phyloP scores from a whole-genome alignment of 2,797 vertebrate genomes.

The Petrocephalus schoutedeni region DNA sequence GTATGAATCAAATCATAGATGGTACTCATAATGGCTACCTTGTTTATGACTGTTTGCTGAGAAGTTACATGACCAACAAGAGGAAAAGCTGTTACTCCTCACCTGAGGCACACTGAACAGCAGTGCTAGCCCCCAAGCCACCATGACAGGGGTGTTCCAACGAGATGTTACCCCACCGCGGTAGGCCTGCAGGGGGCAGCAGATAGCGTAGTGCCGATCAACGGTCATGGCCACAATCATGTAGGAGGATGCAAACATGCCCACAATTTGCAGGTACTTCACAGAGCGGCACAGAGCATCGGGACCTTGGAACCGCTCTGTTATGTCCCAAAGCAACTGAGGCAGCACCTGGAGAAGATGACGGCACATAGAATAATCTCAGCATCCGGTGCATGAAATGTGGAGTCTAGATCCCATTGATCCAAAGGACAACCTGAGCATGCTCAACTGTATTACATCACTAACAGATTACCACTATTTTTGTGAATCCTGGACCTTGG shows the following conservation, averaged over 20 bases:
- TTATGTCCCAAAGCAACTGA: constrained; percentile 92
- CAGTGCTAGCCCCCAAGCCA: constrained; percentile 77
- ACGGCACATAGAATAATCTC: background rate
- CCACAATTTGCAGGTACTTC: constrained; percentile 94
- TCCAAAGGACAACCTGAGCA: background rate
- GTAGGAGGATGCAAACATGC: constrained; percentile 96
- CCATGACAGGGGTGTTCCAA: constrained; percentile 74
- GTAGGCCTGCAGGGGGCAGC: constrained; percentile 83
- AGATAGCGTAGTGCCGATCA: constrained; percentile 90
- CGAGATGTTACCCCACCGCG: constrained; percentile 71
- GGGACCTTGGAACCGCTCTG: constrained; percentile 81
- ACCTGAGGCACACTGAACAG: constrained; percentile 86
- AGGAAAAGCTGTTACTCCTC: background rate
- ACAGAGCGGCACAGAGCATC: constrained; percentile 79
- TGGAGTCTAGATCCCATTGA: background rate
- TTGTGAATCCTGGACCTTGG: background rate
- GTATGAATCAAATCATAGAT: background rate
- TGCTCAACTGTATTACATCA: background rate
- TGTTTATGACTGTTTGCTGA: background rate
- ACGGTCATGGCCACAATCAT: constrained; percentile 92
- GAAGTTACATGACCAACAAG: background rate
- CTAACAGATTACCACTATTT: background rate
- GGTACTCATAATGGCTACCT: background rate
- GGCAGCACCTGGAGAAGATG: constrained; percentile 78
- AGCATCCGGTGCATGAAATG: background rate